These are phyloP conservation scores for Nebria ingens DNA, from an alignment of 1,140 invertebrate genomes.

Conservation along the genomic window DNA sequence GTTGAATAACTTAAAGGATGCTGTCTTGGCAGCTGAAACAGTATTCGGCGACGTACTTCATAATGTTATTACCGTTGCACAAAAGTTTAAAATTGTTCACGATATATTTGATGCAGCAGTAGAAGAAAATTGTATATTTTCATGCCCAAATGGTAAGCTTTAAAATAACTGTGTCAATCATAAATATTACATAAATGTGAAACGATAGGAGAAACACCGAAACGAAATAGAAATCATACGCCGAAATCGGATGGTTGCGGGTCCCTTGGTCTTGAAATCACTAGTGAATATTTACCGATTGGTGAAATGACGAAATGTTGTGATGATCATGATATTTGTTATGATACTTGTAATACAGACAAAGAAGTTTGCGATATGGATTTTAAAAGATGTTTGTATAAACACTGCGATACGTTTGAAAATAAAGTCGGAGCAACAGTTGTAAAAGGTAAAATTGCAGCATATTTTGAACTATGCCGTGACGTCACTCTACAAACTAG, in stretches of 20 bases:
- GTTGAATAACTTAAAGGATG: constrained; percentile 60
- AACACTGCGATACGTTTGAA: constrained; percentile 64
- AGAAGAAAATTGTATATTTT: constrained; percentile 68
- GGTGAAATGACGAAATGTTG: constrained; percentile 75
- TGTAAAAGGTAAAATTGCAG: constrained; percentile 48
- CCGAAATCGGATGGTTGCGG: constrained; percentile 74
- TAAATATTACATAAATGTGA: neutral
- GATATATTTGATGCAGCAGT: constrained; percentile 74
- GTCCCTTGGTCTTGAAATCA: constrained; percentile 60
- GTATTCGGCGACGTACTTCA: constrained; percentile 64
- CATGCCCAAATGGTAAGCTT: constrained; percentile 59
- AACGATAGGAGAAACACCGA: constrained; percentile 47
- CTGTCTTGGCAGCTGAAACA: constrained; percentile 63
- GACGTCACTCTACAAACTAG: neutral
- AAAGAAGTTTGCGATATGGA: constrained; percentile 79
- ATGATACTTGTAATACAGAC: constrained; percentile 75
- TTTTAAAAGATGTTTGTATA: constrained; percentile 77
- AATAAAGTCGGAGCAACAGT: constrained; percentile 46
- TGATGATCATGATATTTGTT: constrained; percentile 77
- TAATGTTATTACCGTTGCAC: constrained; percentile 63
- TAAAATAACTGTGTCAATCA: constrained; percentile 16
- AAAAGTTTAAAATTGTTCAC: constrained; percentile 64
- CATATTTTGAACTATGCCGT: neutral
- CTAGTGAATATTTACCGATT: constrained; percentile 61
- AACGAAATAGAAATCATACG: constrained; percentile 59